These are phyloP conservation scores for Tarsius wallacei DNA, from an alignment of 2,797 vertebrate genomes.

Conservation along the genomic window DNA sequence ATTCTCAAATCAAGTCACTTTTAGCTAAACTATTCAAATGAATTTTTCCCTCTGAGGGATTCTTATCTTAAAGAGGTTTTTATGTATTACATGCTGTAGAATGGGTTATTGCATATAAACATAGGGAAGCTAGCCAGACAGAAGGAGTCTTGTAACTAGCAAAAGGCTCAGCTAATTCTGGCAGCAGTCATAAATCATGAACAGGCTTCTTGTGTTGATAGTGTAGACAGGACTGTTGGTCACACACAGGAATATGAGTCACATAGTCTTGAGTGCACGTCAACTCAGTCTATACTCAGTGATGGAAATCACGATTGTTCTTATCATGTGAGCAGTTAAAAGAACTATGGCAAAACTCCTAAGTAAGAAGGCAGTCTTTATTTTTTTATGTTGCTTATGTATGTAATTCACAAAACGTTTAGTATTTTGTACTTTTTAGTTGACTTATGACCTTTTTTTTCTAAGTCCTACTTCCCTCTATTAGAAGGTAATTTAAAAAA, in stretches of 20 bases:
- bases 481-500: conserved; percentile 10
- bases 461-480: neutral
- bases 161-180: conserved; percentile 4
- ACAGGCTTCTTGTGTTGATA: neutral
- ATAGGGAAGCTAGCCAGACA: neutral
- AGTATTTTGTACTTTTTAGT: neutral
- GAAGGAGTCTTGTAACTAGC: neutral
- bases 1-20: neutral
- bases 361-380: neutral
- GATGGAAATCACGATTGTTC: neutral
- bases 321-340: neutral
- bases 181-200: neutral
- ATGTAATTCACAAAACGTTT: neutral
- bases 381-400: neutral
- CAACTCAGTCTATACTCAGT: neutral
- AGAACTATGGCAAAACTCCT: neutral
- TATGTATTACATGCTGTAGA: neutral
- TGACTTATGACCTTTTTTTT: neutral
- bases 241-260: neutral
- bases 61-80: neutral
- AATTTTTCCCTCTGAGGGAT: neutral
- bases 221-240: neutral
- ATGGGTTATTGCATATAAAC: neutral
- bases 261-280: neutral
- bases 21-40: neutral